Base-by-base conservation (phyloP, 2,888 invertebrate genomes). In the Choristoneura rosaceana region DNA sequence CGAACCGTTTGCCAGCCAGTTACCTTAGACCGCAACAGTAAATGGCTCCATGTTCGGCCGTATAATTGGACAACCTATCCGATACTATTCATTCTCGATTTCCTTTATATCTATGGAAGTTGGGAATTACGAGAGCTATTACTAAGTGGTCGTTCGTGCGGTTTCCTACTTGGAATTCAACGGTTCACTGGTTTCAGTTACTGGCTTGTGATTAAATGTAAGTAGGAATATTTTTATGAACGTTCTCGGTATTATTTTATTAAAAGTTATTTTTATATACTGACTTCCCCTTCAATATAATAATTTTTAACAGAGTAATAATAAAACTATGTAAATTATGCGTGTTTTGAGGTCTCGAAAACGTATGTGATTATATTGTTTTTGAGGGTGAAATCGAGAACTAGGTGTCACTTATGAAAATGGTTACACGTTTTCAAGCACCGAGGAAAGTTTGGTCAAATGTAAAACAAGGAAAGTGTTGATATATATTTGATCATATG, bases 61-160 rank as follows among this genome's bases (percentile, higher is more conserved):
- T 45, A 45, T 70, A 63, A 64, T 64, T 70, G 63, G 70, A 34
- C 55, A 59, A 17, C 61, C 45, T 45, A 63, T 64, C 58, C 63
- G 45, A 47, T 34, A 34, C 64, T 47, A 58, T 63, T 63, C 69
- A 47, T 34, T 59, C 47, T 17, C 34, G 12, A 61, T 61, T 34
- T 17, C 43, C 62, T 15, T 17, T 33, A 34, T 38, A 14, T 59
- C 61, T 52, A 14, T 69, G 43, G 25, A 34, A 14, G 17, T 60
- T 60, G 60, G 25, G 34, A 47, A 47, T 25, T 59, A 43, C 59
- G 45, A 4, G 33, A 1, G 34, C 45, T 43, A 55, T 63, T 62
- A 43, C 45, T 25, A 15, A 50, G 38, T 55, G 63, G 34, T 41
- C 50, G 38, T 52, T 47, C 33, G 59, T 55, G 55, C 25, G 55